Base-by-base conservation (phyloP, 2,797 vertebrate genomes). In the Bufotes viridis region DNA sequence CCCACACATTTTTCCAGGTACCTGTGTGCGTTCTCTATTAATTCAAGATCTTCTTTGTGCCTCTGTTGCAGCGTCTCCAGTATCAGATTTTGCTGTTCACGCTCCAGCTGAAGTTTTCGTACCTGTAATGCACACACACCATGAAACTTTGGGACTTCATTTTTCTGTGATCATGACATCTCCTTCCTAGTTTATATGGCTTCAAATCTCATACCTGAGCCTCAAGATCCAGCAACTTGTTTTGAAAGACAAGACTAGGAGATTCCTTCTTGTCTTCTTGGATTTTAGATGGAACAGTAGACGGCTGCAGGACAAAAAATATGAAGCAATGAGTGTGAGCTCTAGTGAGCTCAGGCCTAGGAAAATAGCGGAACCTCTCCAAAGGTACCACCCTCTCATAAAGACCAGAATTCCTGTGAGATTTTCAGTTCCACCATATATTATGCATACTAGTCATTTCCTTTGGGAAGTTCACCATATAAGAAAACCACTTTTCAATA, bases 1-100 rank as follows among this genome's bases (percentile, higher is more conserved):
- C 42, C 3, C 42, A 67, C 12, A 69, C 22, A 22, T 22, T 51
- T 76, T 26, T 26, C 1, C 17, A 57, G 29, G 20, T 94, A 97
- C 97, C 95, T 97, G 92, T 97, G 95, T 2, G 95, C 86, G 0
- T 82, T 95, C 91, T 98, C 96, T 0, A 97, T 93, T 61, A 97
- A 94, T 74, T 97, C 95, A 65, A 96, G 90, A 76, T 99, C 96
- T 1, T 96, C 94, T 91, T 94, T 94, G 90, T 98, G 96, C 53
- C 90, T 91, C 91, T 96, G 95, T 87, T 96, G 96, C 61, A 97
- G 61, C 5, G 92, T 96, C 85, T 96, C 95, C 58, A 98, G 91
- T 88, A 98, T 89, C 87, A 95, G 91, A 60, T 92, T 93, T 53
- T 94, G 95, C 91, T 98, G 96, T 7, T 94, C 93, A 89, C 90